These are phyloP conservation scores for Ooceraea biroi DNA, from an alignment of 1,140 invertebrate genomes.

Conservation along the genomic window DNA sequence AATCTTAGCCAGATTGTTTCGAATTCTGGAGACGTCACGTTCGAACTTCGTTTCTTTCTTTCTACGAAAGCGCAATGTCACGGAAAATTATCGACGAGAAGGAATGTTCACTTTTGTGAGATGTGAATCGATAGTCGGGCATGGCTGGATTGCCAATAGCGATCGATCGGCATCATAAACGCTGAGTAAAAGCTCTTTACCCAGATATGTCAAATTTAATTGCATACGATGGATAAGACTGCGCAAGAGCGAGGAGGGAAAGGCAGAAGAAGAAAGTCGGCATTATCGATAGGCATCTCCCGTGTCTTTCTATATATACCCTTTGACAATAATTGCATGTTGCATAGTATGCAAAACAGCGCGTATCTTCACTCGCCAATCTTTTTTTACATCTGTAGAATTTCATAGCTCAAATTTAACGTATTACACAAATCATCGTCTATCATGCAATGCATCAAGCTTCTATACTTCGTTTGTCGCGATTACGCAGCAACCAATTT, in stretches of 20 bases:
- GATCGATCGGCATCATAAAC: constrained; percentile 22
- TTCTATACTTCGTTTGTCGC: constrained; percentile 1
- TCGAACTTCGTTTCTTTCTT: neutral
- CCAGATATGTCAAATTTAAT: constrained; percentile 62
- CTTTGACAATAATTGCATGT: constrained; percentile 40
- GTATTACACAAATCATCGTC: neutral
- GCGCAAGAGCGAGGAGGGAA: constrained; percentile 29
- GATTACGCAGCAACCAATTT: constrained; percentile 37
- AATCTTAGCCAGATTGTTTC: too few relatives aligned
- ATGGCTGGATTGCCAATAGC: constrained; percentile 24
- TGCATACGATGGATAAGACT: constrained; percentile 16
- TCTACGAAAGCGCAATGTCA: constrained; percentile 2
- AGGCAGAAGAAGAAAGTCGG: constrained; percentile 35
- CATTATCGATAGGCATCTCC: constrained; percentile 11
- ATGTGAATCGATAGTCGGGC: constrained; percentile 12
- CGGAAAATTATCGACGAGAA: constrained; percentile 6
- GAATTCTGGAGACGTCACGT: neutral
- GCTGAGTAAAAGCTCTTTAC: constrained; percentile 43
- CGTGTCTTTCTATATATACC: constrained; percentile 11
- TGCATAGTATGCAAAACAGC: neutral
- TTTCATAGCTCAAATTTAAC: constrained; percentile 30
- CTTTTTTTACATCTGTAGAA: constrained; percentile 1
- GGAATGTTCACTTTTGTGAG: constrained; percentile 28
- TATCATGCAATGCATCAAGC: neutral
- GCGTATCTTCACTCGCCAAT: neutral